Evolutionary conservation across 2,797 vertebrate genomes (phyloP), one percentile per base, ranked within the genome.

Genomic region (Echeneis naucrates): DNA sequence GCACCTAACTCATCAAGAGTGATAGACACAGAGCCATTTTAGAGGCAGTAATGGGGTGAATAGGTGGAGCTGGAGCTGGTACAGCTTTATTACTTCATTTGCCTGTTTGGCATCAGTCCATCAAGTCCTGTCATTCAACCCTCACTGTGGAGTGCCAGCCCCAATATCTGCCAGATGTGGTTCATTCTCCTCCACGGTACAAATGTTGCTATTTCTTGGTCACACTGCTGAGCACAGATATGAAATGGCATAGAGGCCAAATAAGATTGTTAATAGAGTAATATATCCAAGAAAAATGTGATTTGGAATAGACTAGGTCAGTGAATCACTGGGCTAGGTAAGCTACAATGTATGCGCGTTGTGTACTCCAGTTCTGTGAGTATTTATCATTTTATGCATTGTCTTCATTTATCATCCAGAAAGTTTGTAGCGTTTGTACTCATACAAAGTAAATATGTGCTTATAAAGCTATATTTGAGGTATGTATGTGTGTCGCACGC

Each of bases 91-190:
- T 87, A 70, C 75, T 78, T 82, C 38, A 80, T 88, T 88, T 86
- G 35, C 76, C 60, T 87, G 64, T 54, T 5, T 55, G 68, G 75
- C 72, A 60, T 8, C 42, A 38, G 37, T 51, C 81, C 66, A 86
- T 91, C 84, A 85, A 54, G 30, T 51, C 30, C 84, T 74, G 89
- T 82, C 89, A 85, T 12, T 90, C 90, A 86, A 23, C 52, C 16
- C 12, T 30, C 2, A 13, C 24, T 3, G 1, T 26, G 38, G 6
- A 12, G 60, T 21, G 48, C 0, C 12, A 55, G 63, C 17, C 30
- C 51, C n/a, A 37, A 71, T 75, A 70, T 65, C 54, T 37, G 17
- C 65, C 67, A 53, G 62, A 73, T 73, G 71, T 54, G 0, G 72
- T 85, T 80, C 66, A 75, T 77, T 77, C 62, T 60, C 44, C 50